These are phyloP conservation scores for Leptinotarsa haldemani DNA, from an alignment of 2,888 invertebrate species.

Conservation along the genomic window DNA sequence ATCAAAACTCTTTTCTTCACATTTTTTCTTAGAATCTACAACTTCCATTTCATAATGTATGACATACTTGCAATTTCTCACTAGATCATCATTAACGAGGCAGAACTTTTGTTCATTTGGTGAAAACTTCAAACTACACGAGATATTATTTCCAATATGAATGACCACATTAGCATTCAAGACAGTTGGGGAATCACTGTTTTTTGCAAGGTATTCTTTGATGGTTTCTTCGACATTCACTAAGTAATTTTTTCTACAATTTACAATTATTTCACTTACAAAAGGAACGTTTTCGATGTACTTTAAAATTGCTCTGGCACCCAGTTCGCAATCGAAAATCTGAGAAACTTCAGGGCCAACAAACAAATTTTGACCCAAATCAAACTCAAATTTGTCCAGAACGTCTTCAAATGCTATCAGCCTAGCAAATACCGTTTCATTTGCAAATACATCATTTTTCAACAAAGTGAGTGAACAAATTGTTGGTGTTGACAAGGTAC, in stretches of 20 bases:
- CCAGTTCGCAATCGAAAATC: slow-evolving; percentile 69
- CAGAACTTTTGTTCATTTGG: slow-evolving; percentile 68
- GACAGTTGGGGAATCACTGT: slow-evolving; percentile 66
- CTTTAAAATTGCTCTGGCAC: slow-evolving; percentile 70
- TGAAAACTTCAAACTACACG: slow-evolving; percentile 59
- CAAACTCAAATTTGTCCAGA: slow-evolving; percentile 27
- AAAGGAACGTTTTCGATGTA: slow-evolving; percentile 59
- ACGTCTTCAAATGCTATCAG: slow-evolving; percentile 60
- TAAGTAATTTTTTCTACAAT: slow-evolving; percentile 54
- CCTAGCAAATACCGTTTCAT: slow-evolving; percentile 54
- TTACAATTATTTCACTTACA: slow-evolving; percentile 67
- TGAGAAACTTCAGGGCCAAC: slow-evolving; percentile 69
- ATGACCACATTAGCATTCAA: slow-evolving; percentile 70
- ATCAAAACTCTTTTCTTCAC: neutral
- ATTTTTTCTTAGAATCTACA: too few relatives aligned
- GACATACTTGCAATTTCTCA: slow-evolving; percentile 67
- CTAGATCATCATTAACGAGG: slow-evolving; percentile 68
- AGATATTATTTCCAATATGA: slow-evolving; percentile 61
- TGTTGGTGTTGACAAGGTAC: slow-evolving; percentile 37
- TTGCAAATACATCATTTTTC: slow-evolving; percentile 43
- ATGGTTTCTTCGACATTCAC: slow-evolving; percentile 65
- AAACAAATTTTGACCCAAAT: slow-evolving; percentile 60
- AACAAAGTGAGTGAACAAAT: slow-evolving; percentile 49
- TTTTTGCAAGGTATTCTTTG: slow-evolving; percentile 68
- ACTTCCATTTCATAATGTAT: slow-evolving; percentile 43